Percentiles rank a stretch among this genome's conserved stretches.
These are phyloP conservation scores for Pseudococcus viburni DNA, from an alignment of 2,888 invertebrate species.

Conservation along the genomic window DNA sequence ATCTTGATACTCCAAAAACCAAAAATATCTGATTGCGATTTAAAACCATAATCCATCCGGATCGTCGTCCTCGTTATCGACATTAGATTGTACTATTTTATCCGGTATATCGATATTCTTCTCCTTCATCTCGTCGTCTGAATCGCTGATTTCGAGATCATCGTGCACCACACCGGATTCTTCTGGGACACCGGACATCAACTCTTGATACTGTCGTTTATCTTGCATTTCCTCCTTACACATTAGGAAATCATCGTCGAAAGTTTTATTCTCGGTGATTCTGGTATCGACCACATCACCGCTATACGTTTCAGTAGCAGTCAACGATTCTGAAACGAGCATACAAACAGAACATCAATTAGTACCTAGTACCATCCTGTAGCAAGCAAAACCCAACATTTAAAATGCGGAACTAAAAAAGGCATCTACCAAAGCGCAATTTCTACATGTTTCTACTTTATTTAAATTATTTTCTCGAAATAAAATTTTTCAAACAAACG, in stretches of 20 bases:
- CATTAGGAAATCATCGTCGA: conserved; percentile 52
- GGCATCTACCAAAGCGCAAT: conserved; percentile 18
- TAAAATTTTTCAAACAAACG: conserved; percentile 1
- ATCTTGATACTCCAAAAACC: neutral
- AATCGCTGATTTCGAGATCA: conserved; percentile 84
- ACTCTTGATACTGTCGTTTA: conserved; percentile 42
- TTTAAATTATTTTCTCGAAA: neutral
- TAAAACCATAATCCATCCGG: conserved; percentile 77
- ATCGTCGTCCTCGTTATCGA: conserved; percentile 73
- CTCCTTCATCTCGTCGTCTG: conserved; percentile 77
- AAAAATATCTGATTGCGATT: neutral
- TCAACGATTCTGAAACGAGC: conserved; percentile 28
- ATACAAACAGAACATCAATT: neutral
- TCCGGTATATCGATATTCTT: conserved; percentile 70
- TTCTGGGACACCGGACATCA: conserved; percentile 23
- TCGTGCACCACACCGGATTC: conserved; percentile 75
- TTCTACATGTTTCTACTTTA: neutral
- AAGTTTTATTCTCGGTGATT: conserved; percentile 48
- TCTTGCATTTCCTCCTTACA: conserved; percentile 60
- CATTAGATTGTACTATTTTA: conserved; percentile 68
- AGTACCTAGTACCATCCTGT: neutral
- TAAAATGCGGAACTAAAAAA: neutral
- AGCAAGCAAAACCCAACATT: neutral
- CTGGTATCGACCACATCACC: conserved; percentile 27
- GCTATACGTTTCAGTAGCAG: neutral